Base-by-base conservation (phyloP, 53 echinoderm and acorn worm species). In the Hippasteria phrygiana region DNA sequence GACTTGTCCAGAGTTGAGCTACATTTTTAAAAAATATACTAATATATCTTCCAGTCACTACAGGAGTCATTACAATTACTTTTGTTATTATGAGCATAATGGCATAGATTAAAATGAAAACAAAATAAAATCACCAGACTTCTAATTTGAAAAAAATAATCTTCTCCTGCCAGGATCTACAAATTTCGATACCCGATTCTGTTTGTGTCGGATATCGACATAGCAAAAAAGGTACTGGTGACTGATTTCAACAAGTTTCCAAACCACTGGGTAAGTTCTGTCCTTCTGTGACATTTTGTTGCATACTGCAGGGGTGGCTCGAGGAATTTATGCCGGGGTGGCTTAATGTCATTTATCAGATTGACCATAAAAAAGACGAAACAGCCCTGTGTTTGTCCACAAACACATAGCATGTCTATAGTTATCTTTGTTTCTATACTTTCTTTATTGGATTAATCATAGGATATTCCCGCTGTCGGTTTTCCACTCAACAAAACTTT, bases 241-340 rank as follows among this genome's bases (percentile, higher is more conserved):
- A 64, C 82, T 5, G 64, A 82, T 31, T 82, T 64, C 82, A 28
- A 43, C 65, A 82, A 82, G 27, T 82, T 82, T 33, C 63, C 66
- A 20, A 43, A 63, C 27, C 63, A 62, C 16, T 82, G 66, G 64
- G 82, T 82, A 82, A 82, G 82, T 14, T 14, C 8, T 48, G 48
- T 10, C 8, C 14, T 48, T 48, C 22, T 38, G 10, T n/a, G 41
- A 4, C 16, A 20, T 50, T 34, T 48, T 16, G 12, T n/a, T 31
- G 8, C 24, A 28, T 28, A 31, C 28, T 63, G 64, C 8, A 48
- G 8, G 48, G 48, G 48, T 48, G 8, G 8, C 14, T 7, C 48
- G 48, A 48, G 8, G 48, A 8, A 14, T 48, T 48, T 14, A 8
- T 7, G 14, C 14, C 8, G 48, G 8, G 48, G 14, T 14, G 48